Base-by-base conservation (phyloP, 2,888 invertebrate species). In the Cantharis rustica region DNA sequence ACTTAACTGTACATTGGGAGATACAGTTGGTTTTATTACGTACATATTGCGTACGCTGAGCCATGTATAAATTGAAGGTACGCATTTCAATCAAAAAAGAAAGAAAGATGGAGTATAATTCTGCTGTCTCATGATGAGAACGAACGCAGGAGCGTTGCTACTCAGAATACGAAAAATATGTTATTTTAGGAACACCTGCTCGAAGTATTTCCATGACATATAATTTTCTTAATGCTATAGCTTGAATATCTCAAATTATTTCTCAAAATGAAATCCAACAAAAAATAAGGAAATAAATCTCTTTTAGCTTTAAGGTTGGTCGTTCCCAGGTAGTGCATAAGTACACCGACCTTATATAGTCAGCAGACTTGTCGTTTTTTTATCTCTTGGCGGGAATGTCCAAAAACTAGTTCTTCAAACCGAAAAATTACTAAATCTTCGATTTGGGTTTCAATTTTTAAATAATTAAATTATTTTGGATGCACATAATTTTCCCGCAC, bases 401-500 rank as follows among this genome's bases (percentile, higher is more conserved):
- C 47, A 47, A 47, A 47, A 47, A 47, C 47, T 47, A n/a, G 47
- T 47, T 47, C 47, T n/a, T 13, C 4, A 31, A 62, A 62, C 10
- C 2, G 16, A 62, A 16, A 63, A 13, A 17, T 63, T 10, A 17
- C 17, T 1, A 63, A 63, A 63, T 9, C 63, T 16, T 63, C 63
- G 13, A 63, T 63, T 16, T 63, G 13, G 17, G 16, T 63, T 16
- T 63, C 10, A 16, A 15, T 20, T 20, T 3, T 62, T 10, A 31
- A 31, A 13, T 13, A 13, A 13, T 31, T 31, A 13, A 31, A 31
- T 47, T 47, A 47, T 47, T 47, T 47, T n/a, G 47, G 31, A 61
- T n/a, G 61, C 61, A 20, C 9, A 10, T 20, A 23, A 61, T 61
- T 63, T 27, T 62, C 17, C 75, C 75, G 73, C 78, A 63, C 63